Percentiles rank a stretch among this genome's conserved stretches.
Evolutionary conservation across 2,888 invertebrate species (phyloP).

Genomic region (Acrobasis consociella): DNA sequence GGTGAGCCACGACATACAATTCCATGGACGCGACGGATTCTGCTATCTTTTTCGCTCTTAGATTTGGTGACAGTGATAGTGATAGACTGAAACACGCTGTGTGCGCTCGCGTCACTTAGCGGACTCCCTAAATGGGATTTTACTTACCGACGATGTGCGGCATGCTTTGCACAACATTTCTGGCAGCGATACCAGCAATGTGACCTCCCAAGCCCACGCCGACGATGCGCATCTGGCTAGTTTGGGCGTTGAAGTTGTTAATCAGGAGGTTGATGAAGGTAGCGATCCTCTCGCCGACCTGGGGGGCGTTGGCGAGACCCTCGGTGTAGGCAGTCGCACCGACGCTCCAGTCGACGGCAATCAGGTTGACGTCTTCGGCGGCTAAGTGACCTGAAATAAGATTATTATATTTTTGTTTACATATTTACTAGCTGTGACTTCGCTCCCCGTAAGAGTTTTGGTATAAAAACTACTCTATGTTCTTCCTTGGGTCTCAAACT

Average conservation of each 20-base stretch:
- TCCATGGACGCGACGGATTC: no score
- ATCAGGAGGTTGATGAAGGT: constrained; percentile 64
- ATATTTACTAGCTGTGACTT: no score
- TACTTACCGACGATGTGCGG: constrained; percentile 64
- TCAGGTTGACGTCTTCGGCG: constrained; percentile 60
- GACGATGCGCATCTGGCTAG: constrained; percentile 58
- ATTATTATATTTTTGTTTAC: no score
- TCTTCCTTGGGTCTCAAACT: no score
- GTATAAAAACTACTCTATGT: no score
- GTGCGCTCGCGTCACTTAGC: no score
- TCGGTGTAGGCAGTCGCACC: constrained; percentile 53
- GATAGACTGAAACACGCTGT: no score
- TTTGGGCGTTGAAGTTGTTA: constrained; percentile 50
- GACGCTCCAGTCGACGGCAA: constrained; percentile 71
- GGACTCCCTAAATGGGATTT: no score
- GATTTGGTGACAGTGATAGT: no score
- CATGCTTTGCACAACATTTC: constrained; percentile 45
- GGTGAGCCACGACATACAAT: no score
- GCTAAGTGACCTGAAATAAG: constrained; percentile 54
- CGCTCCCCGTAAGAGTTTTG: no score
- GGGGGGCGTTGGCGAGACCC: constrained; percentile 62
- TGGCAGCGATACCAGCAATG: constrained; percentile 70
- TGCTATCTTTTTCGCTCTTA: no score
- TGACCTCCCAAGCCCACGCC: constrained; percentile 70
- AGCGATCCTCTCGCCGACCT: constrained; percentile 59